These are phyloP conservation scores for Acridotheres tristis DNA, from an alignment of 2,797 vertebrate genomes.

Conservation along the genomic window DNA sequence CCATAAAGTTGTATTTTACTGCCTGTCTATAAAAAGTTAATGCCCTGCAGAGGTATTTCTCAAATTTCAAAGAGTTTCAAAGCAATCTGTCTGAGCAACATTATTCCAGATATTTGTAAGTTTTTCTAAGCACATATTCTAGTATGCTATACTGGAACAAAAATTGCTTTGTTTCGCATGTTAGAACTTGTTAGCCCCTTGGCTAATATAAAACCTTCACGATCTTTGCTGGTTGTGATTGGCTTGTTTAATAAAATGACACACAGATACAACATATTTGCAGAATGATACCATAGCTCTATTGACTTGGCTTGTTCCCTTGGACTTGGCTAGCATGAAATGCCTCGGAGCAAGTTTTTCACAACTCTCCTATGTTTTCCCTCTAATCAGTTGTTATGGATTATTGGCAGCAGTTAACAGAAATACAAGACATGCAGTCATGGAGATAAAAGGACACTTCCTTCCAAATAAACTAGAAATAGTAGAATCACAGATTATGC, in stretches of 20 bases:
- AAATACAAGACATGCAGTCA: constrained; percentile 8
- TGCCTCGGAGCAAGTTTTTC: constrained; percentile 16
- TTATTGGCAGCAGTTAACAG: constrained; percentile 50
- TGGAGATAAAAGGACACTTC: constrained; percentile 41
- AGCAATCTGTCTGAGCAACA: constrained; percentile 1
- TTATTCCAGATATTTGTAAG: background rate
- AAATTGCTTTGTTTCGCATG: constrained; percentile 5
- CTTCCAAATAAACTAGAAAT: constrained; percentile 41
- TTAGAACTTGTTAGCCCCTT: constrained; percentile 13
- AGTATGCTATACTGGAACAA: background rate
- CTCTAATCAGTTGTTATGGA: constrained; percentile 26
- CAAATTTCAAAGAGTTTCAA: background rate
- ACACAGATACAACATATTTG: constrained; percentile 47
- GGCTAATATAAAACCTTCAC: background rate
- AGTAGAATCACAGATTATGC: background rate
- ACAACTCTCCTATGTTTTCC: constrained; percentile 4
- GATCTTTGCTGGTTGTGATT: background rate
- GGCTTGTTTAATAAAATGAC: constrained; percentile 18
- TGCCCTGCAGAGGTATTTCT: background rate
- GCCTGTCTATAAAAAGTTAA: background rate
- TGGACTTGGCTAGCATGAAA: background rate
- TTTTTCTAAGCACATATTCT: background rate
- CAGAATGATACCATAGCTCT: constrained; percentile 43
- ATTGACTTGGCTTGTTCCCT: constrained; percentile 19
- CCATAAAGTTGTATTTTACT: background rate